A percentile compares a stretch with the other conserved stretches of the same genome.
These are phyloP conservation scores for Anneissia japonica DNA, from an alignment of 35 echinoderm and acorn worm genomes.

Conservation along the genomic window DNA sequence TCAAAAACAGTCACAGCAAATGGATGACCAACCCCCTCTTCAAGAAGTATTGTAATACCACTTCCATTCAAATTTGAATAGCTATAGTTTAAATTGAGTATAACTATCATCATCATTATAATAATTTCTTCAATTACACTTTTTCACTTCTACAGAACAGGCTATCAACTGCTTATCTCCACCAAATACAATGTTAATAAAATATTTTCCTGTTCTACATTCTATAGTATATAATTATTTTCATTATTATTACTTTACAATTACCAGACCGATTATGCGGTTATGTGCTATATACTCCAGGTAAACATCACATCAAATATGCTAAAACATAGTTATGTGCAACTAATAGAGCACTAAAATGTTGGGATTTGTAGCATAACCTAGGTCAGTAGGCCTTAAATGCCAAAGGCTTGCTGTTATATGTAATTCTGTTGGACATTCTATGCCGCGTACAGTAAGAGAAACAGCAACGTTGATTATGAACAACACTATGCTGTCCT, in stretches of 20 bases:
- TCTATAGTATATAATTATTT: not conserved
- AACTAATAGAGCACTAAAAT: too few relatives aligned
- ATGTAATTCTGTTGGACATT: not conserved
- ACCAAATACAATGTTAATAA: not conserved
- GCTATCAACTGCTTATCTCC: not conserved
- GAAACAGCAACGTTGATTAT: not conserved
- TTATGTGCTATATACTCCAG: too few relatives aligned
- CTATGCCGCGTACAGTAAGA: not conserved
- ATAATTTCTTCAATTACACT: not conserved
- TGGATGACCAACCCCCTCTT: conserved; percentile 40
- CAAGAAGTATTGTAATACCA: conserved; percentile 25
- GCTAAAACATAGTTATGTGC: too few relatives aligned
- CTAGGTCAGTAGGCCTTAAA: too few relatives aligned
- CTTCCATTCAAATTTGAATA: conserved; percentile 54
- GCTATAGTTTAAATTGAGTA: not conserved
- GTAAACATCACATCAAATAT: too few relatives aligned
- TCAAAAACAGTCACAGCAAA: conserved; percentile 62
- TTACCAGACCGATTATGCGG: not conserved
- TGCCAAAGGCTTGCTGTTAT: too few relatives aligned
- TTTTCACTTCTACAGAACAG: not conserved
- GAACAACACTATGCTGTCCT: not conserved
- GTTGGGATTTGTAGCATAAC: too few relatives aligned
- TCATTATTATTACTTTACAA: not conserved
- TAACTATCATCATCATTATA: not conserved
- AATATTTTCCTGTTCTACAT: not conserved